These are phyloP conservation scores for Peromyscus attwateri DNA, from an alignment of 2,797 vertebrate species.

Conservation along the genomic window DNA sequence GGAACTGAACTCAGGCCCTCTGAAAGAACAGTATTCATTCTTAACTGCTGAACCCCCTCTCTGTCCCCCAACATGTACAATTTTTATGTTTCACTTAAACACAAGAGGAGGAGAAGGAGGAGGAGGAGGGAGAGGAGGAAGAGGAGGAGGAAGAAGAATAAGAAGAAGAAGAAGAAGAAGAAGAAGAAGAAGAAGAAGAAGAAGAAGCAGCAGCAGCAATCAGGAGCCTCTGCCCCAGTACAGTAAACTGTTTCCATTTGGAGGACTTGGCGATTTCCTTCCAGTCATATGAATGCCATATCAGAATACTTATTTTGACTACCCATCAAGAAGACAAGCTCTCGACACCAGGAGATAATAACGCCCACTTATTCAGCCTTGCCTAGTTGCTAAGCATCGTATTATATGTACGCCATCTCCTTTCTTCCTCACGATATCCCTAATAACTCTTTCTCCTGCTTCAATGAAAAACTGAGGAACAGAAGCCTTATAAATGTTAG, in stretches of 20 bases:
- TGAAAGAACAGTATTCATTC: background rate
- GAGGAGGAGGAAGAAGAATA: no score
- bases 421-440: background rate
- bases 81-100: background rate
- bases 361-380: background rate
- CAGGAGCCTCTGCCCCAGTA: background rate
- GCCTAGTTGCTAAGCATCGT: background rate
- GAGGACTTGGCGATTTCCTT: background rate
- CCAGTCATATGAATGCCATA: background rate
- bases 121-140: no score
- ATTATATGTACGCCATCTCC: background rate
- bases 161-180: no score
- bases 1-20: background rate
- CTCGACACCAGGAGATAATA: background rate
- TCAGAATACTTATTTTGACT: conserved; percentile 32
- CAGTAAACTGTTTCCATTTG: background rate
- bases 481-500: background rate
- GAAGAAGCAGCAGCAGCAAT: background rate
- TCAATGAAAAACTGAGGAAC: background rate
- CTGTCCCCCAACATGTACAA: background rate
- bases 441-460: conserved; percentile 12
- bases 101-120: background rate
- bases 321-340: background rate
- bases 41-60: background rate
- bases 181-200: no score